These are phyloP conservation scores for Apostichopus parvimensis DNA, from an alignment of 35 echinoderm and acorn worm species.

Conservation along the genomic window DNA sequence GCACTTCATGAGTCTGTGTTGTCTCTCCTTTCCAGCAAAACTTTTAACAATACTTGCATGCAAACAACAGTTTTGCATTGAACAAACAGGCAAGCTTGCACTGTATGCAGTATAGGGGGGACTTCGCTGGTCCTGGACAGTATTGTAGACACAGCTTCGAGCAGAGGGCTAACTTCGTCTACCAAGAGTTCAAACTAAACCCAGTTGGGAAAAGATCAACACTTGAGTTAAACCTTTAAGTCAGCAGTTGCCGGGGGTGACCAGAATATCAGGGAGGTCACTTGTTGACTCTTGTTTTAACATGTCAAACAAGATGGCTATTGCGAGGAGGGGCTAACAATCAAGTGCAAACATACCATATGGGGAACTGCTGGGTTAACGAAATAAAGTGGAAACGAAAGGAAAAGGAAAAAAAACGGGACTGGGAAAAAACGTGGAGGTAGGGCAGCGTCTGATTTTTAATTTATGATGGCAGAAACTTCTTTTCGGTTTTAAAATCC, in stretches of 20 bases:
- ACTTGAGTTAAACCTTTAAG: not conserved
- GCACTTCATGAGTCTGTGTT: too few relatives aligned
- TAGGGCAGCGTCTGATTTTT: not conserved
- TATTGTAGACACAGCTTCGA: not conserved
- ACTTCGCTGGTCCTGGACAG: not conserved
- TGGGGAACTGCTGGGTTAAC: not conserved
- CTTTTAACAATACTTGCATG: not conserved
- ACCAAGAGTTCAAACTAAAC: not conserved
- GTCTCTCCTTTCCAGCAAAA: too few relatives aligned
- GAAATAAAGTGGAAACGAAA: not conserved
- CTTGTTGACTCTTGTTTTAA: constrained; percentile 22
- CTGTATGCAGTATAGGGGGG: not conserved
- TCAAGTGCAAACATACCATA: constrained; percentile 20
- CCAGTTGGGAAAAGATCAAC: not conserved
- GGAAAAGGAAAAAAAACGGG: too few relatives aligned
- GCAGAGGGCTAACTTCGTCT: not conserved
- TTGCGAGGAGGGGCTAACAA: not conserved
- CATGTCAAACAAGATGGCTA: constrained; percentile 19
- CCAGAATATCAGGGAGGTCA: not conserved
- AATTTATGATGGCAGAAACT: not conserved
- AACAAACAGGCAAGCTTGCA: not conserved
- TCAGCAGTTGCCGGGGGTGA: constrained; percentile 22
- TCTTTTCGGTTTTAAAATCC: not conserved
- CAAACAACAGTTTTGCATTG: not conserved
- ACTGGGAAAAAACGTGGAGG: not conserved